These are phyloP conservation scores for Montipora cactus DNA, from an alignment of 64 coral and sea anemone species.

Conservation along the genomic window DNA sequence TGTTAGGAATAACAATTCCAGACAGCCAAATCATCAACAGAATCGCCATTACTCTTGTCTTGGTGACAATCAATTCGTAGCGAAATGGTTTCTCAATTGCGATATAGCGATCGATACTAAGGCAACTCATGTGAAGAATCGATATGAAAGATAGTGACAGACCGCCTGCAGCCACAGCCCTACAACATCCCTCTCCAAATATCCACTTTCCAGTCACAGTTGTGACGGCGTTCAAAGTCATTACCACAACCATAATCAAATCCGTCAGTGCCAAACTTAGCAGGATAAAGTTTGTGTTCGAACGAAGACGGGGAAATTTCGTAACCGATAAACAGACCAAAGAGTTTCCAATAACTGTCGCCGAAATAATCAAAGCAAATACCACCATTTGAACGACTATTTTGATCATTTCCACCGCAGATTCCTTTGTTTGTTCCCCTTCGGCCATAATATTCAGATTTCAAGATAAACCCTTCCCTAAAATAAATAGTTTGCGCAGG, in stretches of 20 bases:
- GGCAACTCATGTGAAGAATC: slow-evolving; percentile 82
- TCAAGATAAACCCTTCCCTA: neutral
- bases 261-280: slow-evolving; percentile 89
- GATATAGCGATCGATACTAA: slow-evolving; percentile 91
- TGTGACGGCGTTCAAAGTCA: slow-evolving; percentile 74
- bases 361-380: slow-evolving; percentile 64
- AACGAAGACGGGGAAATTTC: slow-evolving; percentile 74
- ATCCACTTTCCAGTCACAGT: slow-evolving; percentile 73
- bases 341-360: slow-evolving; percentile 77
- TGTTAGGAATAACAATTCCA: slow-evolving; percentile 52
- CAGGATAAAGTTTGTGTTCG: slow-evolving; percentile 80
- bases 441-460: neutral
- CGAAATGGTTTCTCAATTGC: slow-evolving; percentile 89
- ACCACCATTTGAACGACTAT: slow-evolving; percentile 41
- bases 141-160: slow-evolving; percentile 81
- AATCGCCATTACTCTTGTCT: slow-evolving; percentile 27
- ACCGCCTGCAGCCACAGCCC: slow-evolving; percentile 53
- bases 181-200: slow-evolving; percentile 72
- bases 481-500: neutral
- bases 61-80: slow-evolving; percentile 74
- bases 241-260: slow-evolving; percentile 83
- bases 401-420: neutral
- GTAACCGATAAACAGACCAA: slow-evolving; percentile 69
- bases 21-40: slow-evolving; percentile 73
- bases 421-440: neutral